phyloP scores from a whole-genome alignment of 2,797 vertebrate genomes.

The Anabas testudineus region DNA sequence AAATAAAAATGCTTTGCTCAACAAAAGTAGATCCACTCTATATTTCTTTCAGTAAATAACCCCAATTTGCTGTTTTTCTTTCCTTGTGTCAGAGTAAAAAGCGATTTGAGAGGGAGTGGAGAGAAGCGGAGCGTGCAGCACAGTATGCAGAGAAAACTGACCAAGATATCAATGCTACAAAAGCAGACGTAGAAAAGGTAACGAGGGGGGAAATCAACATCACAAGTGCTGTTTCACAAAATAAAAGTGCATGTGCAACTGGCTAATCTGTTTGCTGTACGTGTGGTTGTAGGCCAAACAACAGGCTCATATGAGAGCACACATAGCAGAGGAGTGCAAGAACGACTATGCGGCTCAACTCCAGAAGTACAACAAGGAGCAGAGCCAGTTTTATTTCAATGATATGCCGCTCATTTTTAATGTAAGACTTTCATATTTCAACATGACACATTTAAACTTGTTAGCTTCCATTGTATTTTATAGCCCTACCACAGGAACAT shows the following conservation, averaged over 20 bases:
- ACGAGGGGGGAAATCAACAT: not conserved
- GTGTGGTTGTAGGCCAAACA: slow-evolving; percentile 87
- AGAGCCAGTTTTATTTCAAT: slow-evolving; percentile 90
- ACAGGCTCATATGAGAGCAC: slow-evolving; percentile 88
- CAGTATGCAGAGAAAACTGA: slow-evolving; percentile 89
- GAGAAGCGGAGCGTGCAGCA: slow-evolving; percentile 89
- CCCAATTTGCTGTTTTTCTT: slow-evolving; percentile 17
- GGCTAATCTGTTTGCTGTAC: slow-evolving; percentile 31
- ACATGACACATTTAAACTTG: not conserved
- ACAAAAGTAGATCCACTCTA: slow-evolving; percentile 29
- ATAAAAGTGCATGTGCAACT: slow-evolving; percentile 1
- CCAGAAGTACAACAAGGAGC: slow-evolving; percentile 92
- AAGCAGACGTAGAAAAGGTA: slow-evolving; percentile 93
- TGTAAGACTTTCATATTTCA: slow-evolving; percentile 76
- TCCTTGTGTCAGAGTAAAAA: slow-evolving; percentile 87
- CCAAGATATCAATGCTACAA: slow-evolving; percentile 92
- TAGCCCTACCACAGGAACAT: not conserved
- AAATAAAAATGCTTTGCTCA: not conserved
- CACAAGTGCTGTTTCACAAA: slow-evolving; percentile 1
- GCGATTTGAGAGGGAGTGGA: slow-evolving; percentile 92
- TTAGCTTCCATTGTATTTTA: not conserved
- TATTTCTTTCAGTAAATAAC: slow-evolving; percentile 38
- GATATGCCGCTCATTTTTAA: slow-evolving; percentile 92
- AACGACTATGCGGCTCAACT: slow-evolving; percentile 91
- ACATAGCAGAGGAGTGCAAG: slow-evolving; percentile 92